phyloP scores from a whole-genome alignment of 2,113 vertebrate species.

The Plecotus auritus region DNA sequence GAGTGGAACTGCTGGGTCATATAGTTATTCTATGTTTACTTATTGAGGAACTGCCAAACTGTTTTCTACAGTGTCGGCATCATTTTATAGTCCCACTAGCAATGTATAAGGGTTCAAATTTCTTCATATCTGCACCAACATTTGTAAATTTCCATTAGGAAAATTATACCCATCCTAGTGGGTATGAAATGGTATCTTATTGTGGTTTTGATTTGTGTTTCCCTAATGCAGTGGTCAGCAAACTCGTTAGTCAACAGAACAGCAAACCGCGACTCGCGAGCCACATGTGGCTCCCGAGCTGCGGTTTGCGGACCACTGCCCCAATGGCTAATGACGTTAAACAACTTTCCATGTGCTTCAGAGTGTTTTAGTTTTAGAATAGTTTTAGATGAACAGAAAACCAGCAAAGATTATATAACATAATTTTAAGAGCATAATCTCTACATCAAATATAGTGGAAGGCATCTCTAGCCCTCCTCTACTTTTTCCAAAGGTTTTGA shows the following conservation, averaged over 20 bases:
- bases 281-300: too few species aligned
- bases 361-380: not conserved
- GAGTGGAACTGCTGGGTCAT: not conserved
- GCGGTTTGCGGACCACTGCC: too few species aligned
- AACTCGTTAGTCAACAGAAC: too few species aligned
- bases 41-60: not conserved
- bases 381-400: conserved; percentile 1
- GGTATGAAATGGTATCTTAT: not conserved
- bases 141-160: not conserved
- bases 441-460: not conserved
- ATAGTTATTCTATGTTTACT: not conserved
- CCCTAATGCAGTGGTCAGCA: not conserved
- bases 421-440: not conserved
- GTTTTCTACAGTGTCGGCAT: not conserved
- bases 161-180: not conserved
- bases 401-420: not conserved
- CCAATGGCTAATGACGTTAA: not conserved
- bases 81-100: not conserved
- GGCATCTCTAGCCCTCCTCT: not conserved
- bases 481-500: not conserved
- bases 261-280: too few species aligned
- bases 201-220: not conserved
- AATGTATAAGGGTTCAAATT: not conserved
- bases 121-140: not conserved
- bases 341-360: not conserved